Evolutionary conservation across 2,888 invertebrate genomes (phyloP).

Genomic region (Poecilobothrus nobilitatus): DNA sequence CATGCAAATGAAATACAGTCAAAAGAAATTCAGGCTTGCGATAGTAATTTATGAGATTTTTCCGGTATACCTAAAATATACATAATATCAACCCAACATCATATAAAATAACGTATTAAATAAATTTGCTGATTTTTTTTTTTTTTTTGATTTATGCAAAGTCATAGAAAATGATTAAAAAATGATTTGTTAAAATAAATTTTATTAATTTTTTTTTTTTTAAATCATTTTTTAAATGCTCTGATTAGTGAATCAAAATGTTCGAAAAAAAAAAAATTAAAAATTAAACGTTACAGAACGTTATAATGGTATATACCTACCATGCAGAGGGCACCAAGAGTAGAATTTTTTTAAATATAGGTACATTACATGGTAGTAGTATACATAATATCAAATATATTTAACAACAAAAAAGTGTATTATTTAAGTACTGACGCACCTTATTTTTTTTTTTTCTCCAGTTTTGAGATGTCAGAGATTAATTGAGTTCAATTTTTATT

Average conservation of each 20-base stretch:
- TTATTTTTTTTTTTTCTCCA: background rate
- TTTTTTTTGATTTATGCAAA: background rate
- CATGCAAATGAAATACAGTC: too few species aligned
- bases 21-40: too few species aligned
- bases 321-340: background rate
- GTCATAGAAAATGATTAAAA: slow-evolving; percentile 4
- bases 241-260: slow-evolving; percentile 5
- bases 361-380: too few species aligned
- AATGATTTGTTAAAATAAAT: background rate
- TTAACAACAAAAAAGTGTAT: background rate
- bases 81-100: too few species aligned
- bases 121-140: too few species aligned
- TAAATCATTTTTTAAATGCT: slow-evolving; percentile 3
- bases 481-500: background rate
- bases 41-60: too few species aligned
- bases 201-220: background rate
- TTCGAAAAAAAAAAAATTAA: background rate
- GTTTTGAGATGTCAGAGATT: slow-evolving; percentile 1
- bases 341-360: too few species aligned
- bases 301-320: background rate
- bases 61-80: too few species aligned
- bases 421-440: background rate
- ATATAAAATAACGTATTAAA: too few species aligned
- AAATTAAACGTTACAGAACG: too few species aligned
- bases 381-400: too few species aligned